Evolutionary conservation across 2,113 vertebrate genomes (phyloP), one percentile per base, ranked within the genome.

Genomic region (Poeciliopsis occidentalis): DNA sequence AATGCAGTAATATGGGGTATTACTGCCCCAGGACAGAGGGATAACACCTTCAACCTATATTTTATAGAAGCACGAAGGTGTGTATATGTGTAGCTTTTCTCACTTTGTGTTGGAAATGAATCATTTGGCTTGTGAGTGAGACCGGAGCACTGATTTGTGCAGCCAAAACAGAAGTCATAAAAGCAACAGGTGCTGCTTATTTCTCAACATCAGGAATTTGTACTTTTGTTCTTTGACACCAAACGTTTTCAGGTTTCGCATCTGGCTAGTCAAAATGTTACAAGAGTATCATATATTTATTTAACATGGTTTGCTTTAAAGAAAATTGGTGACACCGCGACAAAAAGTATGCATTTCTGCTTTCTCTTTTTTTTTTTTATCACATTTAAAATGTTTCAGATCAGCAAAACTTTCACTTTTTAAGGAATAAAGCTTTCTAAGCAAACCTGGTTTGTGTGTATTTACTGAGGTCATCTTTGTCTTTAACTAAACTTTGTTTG

Each of bases 1-100:
- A 94, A 94, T 94, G 89, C 91, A 92, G 91, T 94, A 94, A 94
- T 94, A 83, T 91, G 87, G 79, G 89, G 86, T 89, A 94, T 94
- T 94, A 94, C 83, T 82, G 80, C 89, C 85, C 85, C 85, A 79
- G 87, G 88, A 87, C 82, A 8, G 75, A 79, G 78, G 64, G 86
- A 91, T 90, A 85, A 90, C 87, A 88, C 86, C 73, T 37, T 84
- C 75, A 92, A 89, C 89, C 86, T 91, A 89, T 92, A 91, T 88
- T 94, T 95, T 92, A 85, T 65, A 91, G 78, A 93, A 91, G 87
- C 87, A 30, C 84, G 87, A 79, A 57, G 3, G 37, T 60, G 63
- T 75, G 62, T 71, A 69, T 83, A 75, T 41, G 76, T 80, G 73
- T 39, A 73, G 85, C 69, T 34, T 76, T 10, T 8, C 51, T 62